phyloP scores from a whole-genome alignment of 2,113 vertebrate species.

The Hippocampus barbouri region DNA sequence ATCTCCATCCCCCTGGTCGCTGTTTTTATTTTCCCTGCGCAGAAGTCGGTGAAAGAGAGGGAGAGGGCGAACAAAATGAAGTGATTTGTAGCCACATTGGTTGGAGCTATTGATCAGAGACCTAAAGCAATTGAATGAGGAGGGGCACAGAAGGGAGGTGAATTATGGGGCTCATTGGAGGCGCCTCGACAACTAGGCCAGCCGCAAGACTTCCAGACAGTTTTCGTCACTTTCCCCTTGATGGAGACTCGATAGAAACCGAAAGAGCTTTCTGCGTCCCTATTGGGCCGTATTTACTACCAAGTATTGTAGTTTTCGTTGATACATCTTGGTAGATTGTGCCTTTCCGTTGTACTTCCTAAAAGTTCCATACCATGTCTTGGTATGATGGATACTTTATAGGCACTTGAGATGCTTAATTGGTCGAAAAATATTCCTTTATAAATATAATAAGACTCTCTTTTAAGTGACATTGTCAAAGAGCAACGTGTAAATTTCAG shows the following conservation, averaged over 20 bases:
- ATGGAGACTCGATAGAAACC: conserved; percentile 25
- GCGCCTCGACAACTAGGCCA: conserved; percentile 29
- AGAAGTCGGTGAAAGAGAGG: conserved; percentile 8
- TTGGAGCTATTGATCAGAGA: conserved; percentile 68
- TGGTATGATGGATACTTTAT: too few species aligned
- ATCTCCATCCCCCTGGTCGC: not conserved
- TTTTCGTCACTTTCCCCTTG: conserved; percentile 31
- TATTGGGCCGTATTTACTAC: not conserved
- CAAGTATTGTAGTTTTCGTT: not conserved
- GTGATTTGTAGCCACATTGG: conserved; percentile 70
- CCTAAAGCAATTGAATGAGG: conserved; percentile 31
- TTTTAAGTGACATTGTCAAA: too few species aligned
- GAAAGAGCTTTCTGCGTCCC: conserved; percentile 7
- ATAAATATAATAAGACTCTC: too few species aligned
- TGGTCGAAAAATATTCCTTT: too few species aligned
- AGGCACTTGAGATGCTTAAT: too few species aligned
- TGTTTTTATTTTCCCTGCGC: conserved; percentile 5
- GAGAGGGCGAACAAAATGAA: conserved; percentile 63
- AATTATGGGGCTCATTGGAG: conserved; percentile 29
- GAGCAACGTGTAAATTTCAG: too few species aligned
- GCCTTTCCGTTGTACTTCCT: not conserved
- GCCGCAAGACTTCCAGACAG: conserved; percentile 5
- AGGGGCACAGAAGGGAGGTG: conserved; percentile 19
- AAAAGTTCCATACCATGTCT: not conserved
- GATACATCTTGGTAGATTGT: not conserved